phyloP scores from a whole-genome alignment of 2,888 invertebrate species.

The Drosophila bunnanda region DNA sequence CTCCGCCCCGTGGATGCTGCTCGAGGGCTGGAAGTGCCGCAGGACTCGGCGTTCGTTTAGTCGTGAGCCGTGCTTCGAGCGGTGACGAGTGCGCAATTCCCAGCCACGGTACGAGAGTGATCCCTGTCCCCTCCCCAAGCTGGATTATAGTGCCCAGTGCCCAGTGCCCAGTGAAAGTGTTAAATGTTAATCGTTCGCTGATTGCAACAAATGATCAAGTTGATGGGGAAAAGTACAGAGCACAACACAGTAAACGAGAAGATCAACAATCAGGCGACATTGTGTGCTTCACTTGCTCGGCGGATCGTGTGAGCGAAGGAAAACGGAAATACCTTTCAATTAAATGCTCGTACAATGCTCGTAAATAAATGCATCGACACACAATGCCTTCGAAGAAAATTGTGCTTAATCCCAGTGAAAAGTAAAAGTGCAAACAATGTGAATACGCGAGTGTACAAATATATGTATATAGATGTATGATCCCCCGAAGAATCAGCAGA shows the following conservation, averaged over 20 bases:
- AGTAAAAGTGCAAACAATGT: slow-evolving; percentile 79
- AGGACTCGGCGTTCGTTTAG: slow-evolving; percentile 75
- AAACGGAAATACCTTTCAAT: slow-evolving; percentile 77
- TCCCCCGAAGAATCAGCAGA: slow-evolving; percentile 25
- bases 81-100: slow-evolving; percentile 61
- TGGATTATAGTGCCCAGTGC: slow-evolving; percentile 31
- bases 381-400: slow-evolving; percentile 62
- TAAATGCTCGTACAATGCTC: slow-evolving; percentile 57
- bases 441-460: slow-evolving; percentile 41
- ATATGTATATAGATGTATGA: neutral
- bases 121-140: slow-evolving; percentile 33
- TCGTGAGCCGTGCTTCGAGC: slow-evolving; percentile 80
- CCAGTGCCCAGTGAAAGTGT: slow-evolving; percentile 66
- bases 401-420: slow-evolving; percentile 65
- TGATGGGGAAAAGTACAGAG: slow-evolving; percentile 46
- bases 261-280: slow-evolving; percentile 49
- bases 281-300: slow-evolving; percentile 27
- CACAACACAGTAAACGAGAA: slow-evolving; percentile 25
- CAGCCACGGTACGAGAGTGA: slow-evolving; percentile 47
- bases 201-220: slow-evolving; percentile 73
- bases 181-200: slow-evolving; percentile 76
- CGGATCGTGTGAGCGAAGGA: slow-evolving; percentile 42
- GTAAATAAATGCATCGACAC: slow-evolving; percentile 30
- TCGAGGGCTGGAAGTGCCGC: slow-evolving; percentile 83
- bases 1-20: slow-evolving; percentile 74